Conservation (phyloP, 2,888 invertebrate genomes). For the Boloria euphrosyne region DNA sequence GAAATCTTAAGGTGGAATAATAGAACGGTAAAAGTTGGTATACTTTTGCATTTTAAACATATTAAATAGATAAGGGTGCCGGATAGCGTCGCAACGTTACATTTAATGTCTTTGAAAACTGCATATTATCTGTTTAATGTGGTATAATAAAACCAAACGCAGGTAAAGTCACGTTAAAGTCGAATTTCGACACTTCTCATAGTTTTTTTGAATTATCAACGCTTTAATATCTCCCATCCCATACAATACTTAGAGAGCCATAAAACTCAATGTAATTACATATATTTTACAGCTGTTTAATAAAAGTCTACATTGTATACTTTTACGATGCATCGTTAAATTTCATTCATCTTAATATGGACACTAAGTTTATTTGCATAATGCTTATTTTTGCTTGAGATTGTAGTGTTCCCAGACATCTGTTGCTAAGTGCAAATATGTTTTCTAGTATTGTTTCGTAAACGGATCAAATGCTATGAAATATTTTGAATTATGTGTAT, state of each 20-base stretch:
- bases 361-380: not conserved
- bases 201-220: conserved; percentile 17
- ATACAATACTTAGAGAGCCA: conserved; percentile 45
- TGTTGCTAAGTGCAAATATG: conserved; percentile 42
- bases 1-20: too few relatives aligned
- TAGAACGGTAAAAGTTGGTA: too few relatives aligned
- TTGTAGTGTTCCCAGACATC: conserved; percentile 39
- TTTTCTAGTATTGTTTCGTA: conserved; percentile 36
- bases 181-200: not conserved
- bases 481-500: not conserved
- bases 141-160: not conserved
- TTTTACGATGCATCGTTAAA: conserved; percentile 44
- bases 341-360: conserved; percentile 14
- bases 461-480: not conserved
- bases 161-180: conserved; percentile 9
- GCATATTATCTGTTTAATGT: not conserved
- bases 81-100: too few relatives aligned
- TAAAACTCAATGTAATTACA: conserved; percentile 48
- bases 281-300: conserved; percentile 53
- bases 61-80: too few relatives aligned
- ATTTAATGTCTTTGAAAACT: too few relatives aligned
- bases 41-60: too few relatives aligned
- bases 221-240: conserved; percentile 12
- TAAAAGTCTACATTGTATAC: conserved; percentile 51
- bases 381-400: not conserved